Evolutionary conservation across 53 echinoderm and acorn worm species (phyloP), one percentile per base, ranked within the genome.

Genomic region (Echinometra lucunter): DNA sequence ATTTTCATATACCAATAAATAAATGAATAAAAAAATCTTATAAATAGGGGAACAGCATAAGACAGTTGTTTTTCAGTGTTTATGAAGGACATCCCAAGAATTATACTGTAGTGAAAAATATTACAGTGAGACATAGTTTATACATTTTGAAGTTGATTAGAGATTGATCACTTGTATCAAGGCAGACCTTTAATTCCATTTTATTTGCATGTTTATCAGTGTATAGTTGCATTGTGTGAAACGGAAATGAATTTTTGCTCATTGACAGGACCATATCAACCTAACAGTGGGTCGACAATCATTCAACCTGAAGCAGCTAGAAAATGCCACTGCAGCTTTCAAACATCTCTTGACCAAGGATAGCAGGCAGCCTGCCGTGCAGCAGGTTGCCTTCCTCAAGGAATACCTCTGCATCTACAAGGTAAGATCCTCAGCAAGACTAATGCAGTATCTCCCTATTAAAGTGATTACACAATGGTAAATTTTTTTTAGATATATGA

Each of bases 211-310:
- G n/a, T n/a, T n/a, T n/a, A n/a, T n/a, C n/a, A 57, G 18, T 57
- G 13, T 11, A 0, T 16, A 12, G 16, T 57, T 58, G 58, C 19
- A 12, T 58, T 53, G 72, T 6, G 6, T 75, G 32, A 75, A 75
- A 37, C 38, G 17, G 4, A 42, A 57, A 56, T 32, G 9, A 56
- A 56, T 60, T 91, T 40, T 58, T 91, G 58, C 19, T 69, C 3
- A 44, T 27, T 75, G 90, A 80, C 95, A 99, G 99, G 99, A 99
- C 70, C 99, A 99, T 90, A 99, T 99, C 93, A 99, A 99, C 89
- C 96, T 99, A 53, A 99, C 99, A 9, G 96, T 99, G 27, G 99
- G 99, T 15, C 96, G 99, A 25, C 99, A 99, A 96, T 99, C 98
- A 34, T 97, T 97, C 96, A 99, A 99, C 75, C 93, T 99, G 47